Base-by-base conservation (phyloP, 2,888 invertebrate species). In the Rhogogaster chlorosoma region DNA sequence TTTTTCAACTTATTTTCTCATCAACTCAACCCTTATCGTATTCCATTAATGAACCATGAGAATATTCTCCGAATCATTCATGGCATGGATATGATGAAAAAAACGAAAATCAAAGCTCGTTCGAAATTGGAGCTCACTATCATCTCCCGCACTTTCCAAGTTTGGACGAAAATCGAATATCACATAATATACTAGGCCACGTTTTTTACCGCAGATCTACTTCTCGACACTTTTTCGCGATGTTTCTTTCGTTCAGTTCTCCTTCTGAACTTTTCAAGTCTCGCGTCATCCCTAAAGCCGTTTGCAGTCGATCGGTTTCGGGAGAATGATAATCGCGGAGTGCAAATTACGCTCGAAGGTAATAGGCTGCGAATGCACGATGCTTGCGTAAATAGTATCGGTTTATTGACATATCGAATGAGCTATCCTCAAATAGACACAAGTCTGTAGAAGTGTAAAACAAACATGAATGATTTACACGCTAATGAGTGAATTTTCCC, bases 391-490 rank as follows among this genome's bases (percentile, higher is more conserved):
- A 42, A 73, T 3, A 42, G 1, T 26, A 73, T 73, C 18, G 42
- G 42, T 42, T 73, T 42, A 42, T 73, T 42, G 73, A 42, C 9
- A 18, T 26, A n/a, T 38, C 6, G 73, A 73, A 42, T 5, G 22
- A 73, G 38, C 73, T 42, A 38, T 73, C 42, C 12, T 73, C 42
- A 42, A 73, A 73, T 73, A 42, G 22, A 38, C 38, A 26, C 38
- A 29, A 73, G 42, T 73, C 32, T 15, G 29, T 29, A 22, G 49
- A 77, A 77, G 32, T 77, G 32, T 77, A 77, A 49, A 53, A 32
- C 32, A 77, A 77, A 49, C 53, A 77, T 29, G 18, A 32, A 29
- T 77, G 49, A 77, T 49, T 77, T 49, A 49, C 29, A 77, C 53
- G 29, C 77, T 32, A n/a, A 29, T 18, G 18, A 53, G 29, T 7